Conservation (phyloP, 2,888 invertebrate genomes). For the Dicyrtoma fusca region DNA sequence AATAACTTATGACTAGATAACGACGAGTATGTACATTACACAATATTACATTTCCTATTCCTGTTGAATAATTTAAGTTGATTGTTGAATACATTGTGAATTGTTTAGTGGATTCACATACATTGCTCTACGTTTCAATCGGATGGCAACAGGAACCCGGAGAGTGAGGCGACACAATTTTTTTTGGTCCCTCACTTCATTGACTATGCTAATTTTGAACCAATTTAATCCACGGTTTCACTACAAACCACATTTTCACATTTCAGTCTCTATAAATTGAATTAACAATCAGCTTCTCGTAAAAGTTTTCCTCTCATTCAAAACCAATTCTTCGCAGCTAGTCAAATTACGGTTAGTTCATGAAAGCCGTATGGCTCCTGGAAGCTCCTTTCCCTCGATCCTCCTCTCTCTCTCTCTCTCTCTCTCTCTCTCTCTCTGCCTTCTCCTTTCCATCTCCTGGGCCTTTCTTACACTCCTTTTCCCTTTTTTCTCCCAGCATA, state of each 20-base stretch:
- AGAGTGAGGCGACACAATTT: too few species aligned
- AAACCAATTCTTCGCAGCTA: constrained; percentile 24
- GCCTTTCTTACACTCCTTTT: background rate
- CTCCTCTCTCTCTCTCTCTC: too few species aligned
- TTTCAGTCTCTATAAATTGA: constrained; percentile 25
- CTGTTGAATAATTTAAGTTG: too few species aligned
- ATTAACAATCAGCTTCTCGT: constrained; percentile 26
- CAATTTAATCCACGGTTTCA: constrained; percentile 1
- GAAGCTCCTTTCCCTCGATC: too few species aligned
- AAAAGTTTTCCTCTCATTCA: constrained; percentile 18
- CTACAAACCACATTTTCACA: background rate
- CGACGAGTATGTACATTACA: too few species aligned
- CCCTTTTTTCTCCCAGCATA: background rate
- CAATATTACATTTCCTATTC: too few species aligned
- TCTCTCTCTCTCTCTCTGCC: background rate
- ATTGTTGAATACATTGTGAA: too few species aligned
- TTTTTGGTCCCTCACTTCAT: background rate
- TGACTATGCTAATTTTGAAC: constrained; percentile 12
- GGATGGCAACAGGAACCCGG: too few species aligned
- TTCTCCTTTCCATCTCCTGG: background rate
- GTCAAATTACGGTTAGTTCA: constrained; percentile 23
- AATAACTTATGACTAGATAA: too few species aligned
- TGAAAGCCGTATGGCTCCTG: background rate
- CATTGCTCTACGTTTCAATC: too few species aligned
- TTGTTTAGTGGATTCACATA: too few species aligned